These are phyloP conservation scores for Spicauda simplicius DNA, from an alignment of 2,888 invertebrate species.

Conservation along the genomic window DNA sequence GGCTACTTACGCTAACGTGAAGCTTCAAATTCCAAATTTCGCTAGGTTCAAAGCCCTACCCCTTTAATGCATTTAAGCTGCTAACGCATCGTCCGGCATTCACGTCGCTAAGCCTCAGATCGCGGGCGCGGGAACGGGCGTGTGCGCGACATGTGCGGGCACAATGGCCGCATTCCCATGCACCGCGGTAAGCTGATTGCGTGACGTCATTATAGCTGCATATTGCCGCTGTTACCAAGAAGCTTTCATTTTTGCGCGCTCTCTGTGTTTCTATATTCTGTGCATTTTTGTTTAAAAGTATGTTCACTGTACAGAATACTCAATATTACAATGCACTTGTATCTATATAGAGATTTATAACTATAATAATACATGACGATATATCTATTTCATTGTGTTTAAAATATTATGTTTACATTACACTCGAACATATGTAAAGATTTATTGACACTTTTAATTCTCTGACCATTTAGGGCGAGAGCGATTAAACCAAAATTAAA, in stretches of 20 bases:
- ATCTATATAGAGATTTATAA: too few species aligned
- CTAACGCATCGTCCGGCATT: constrained; percentile 50
- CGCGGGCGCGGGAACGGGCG: constrained; percentile 60
- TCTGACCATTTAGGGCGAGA: too few species aligned
- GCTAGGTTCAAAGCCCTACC: constrained; percentile 32
- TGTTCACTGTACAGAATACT: too few species aligned
- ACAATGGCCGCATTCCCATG: constrained; percentile 85
- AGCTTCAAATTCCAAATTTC: constrained; percentile 13
- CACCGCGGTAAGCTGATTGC: constrained; percentile 84
- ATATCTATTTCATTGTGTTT: too few species aligned
- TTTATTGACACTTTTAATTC: too few species aligned
- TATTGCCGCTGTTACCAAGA: constrained; percentile 45
- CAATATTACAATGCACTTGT: too few species aligned
- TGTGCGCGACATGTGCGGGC: constrained; percentile 78
- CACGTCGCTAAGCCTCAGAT: constrained; percentile 55
- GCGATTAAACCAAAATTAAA: too few species aligned
- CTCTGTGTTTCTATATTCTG: background rate
- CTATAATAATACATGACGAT: too few species aligned
- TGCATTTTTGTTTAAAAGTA: background rate
- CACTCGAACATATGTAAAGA: too few species aligned
- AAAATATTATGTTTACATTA: too few species aligned
- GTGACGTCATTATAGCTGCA: constrained; percentile 73
- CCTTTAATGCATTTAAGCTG: constrained; percentile 46
- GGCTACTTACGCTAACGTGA: background rate
- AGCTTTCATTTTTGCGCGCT: constrained; percentile 43